Evolutionary conservation across 2,113 vertebrate species (phyloP).

Genomic region (Setophaga coronata): DNA sequence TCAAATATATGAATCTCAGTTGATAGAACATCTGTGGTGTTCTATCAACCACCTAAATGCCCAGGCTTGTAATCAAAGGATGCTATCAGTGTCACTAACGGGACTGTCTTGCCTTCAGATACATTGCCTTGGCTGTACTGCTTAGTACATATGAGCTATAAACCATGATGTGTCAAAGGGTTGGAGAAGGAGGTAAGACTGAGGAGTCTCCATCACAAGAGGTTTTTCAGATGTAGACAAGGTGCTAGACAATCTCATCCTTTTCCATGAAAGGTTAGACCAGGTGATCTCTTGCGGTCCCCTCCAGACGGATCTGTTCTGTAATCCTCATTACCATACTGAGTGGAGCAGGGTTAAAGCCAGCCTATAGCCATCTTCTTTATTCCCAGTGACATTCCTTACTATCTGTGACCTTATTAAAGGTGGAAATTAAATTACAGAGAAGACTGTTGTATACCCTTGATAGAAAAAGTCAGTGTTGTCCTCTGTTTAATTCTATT

Average conservation of each 20-base stretch:
- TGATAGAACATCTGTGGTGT: not conserved
- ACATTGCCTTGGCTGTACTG: not conserved
- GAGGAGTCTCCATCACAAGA: not conserved
- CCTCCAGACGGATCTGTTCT: accelerated
- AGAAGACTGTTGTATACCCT: not conserved
- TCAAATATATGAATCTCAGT: not conserved
- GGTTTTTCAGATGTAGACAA: not conserved
- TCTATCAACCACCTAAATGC: not conserved
- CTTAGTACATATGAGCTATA: not conserved
- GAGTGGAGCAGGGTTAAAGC: not conserved
- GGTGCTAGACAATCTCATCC: not conserved
- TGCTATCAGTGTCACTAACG: not conserved
- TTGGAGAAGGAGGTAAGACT: not conserved
- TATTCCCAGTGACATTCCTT: not conserved
- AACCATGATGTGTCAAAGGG: not conserved
- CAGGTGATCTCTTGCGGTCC: not conserved
- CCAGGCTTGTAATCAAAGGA: not conserved
- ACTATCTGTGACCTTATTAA: not conserved
- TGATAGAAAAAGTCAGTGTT: not conserved
- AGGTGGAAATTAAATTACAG: not conserved
- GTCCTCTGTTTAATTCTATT: not conserved
- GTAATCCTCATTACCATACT: accelerated
- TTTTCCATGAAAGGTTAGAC: not conserved
- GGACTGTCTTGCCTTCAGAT: not conserved
- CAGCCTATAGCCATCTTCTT: not conserved